A percentile compares a stretch with the other conserved stretches of the same genome.
Conservation (phyloP, 1,140 invertebrate genomes). For the Achroia grisella region DNA sequence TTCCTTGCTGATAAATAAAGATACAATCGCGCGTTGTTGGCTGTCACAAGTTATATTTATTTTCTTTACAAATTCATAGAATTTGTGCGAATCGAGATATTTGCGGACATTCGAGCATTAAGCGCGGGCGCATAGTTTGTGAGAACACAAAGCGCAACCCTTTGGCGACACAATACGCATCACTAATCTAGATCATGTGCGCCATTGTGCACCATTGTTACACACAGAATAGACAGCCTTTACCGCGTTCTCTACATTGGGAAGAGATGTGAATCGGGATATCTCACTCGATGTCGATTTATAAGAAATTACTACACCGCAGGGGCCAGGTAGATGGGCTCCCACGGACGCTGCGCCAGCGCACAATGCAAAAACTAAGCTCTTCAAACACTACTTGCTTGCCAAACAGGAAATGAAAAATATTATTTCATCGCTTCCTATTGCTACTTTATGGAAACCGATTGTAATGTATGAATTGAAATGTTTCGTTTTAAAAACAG, state of each 20-base stretch:
- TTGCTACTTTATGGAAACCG: slow-evolving; percentile 21
- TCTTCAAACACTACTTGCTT: slow-evolving; percentile 44
- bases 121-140: slow-evolving; percentile 45
- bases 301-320: slow-evolving; percentile 63
- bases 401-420: slow-evolving; percentile 69
- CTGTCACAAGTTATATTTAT: slow-evolving; percentile 73
- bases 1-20: slow-evolving; percentile 61
- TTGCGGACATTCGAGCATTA: slow-evolving; percentile 58
- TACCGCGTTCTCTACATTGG: slow-evolving; percentile 19
- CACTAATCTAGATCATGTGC: slow-evolving; percentile 71
- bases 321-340: slow-evolving; percentile 58
- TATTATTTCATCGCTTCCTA: slow-evolving; percentile 59
- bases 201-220: slow-evolving; percentile 54
- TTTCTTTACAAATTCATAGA: slow-evolving; percentile 72
- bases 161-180: slow-evolving; percentile 69
- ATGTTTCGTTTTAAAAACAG: slow-evolving; percentile 19
- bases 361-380: slow-evolving; percentile 58
- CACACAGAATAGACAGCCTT: neutral
- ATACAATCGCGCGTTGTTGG: slow-evolving; percentile 57
- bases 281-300: slow-evolving; percentile 69
- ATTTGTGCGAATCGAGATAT: slow-evolving; percentile 65
- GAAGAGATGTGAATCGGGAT: slow-evolving; percentile 41
- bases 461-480: slow-evolving; percentile 16
- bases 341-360: slow-evolving; percentile 3
- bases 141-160: slow-evolving; percentile 55